These are phyloP conservation scores for Rhinopomastus cyanomelas DNA, from an alignment of 2,113 vertebrate genomes.

Conservation along the genomic window DNA sequence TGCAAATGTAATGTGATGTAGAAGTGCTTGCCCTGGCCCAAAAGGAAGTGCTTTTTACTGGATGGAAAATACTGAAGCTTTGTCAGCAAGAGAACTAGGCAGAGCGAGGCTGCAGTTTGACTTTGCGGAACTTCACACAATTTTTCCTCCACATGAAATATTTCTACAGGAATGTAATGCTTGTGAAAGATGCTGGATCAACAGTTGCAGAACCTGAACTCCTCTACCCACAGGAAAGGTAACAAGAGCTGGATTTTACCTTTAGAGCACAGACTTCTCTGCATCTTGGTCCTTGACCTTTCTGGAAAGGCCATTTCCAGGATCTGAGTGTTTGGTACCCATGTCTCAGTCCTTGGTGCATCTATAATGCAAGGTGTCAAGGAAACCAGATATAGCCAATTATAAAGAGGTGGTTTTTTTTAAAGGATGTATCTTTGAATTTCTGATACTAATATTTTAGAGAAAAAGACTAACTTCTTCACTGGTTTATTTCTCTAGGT, in stretches of 20 bases:
- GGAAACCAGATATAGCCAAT: background rate
- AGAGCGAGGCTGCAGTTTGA: slow-evolving; percentile 10
- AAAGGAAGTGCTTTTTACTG: background rate
- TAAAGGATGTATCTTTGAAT: background rate
- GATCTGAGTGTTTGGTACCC: background rate
- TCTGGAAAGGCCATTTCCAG: background rate
- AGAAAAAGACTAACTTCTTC: background rate
- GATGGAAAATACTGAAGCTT: background rate
- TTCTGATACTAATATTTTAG: background rate
- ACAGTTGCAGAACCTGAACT: slow-evolving; percentile 27
- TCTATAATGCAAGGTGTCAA: background rate
- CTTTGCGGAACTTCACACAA: background rate
- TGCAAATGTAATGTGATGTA: background rate
- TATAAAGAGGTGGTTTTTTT: background rate
- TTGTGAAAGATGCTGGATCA: slow-evolving; percentile 40
- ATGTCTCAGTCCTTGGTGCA: background rate
- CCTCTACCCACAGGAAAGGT: slow-evolving; percentile 39
- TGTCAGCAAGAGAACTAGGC: background rate
- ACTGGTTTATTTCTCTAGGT: slow-evolving; percentile 50
- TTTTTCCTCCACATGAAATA: slow-evolving; percentile 44
- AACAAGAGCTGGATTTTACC: slow-evolving; percentile 34
- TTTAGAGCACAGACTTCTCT: background rate
- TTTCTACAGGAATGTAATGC: slow-evolving; percentile 51
- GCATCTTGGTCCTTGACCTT: background rate
- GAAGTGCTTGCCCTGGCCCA: background rate